Evolutionary conservation across 2,797 vertebrate species (phyloP), one percentile per base, ranked within the genome.

Genomic region (Falco peregrinus): DNA sequence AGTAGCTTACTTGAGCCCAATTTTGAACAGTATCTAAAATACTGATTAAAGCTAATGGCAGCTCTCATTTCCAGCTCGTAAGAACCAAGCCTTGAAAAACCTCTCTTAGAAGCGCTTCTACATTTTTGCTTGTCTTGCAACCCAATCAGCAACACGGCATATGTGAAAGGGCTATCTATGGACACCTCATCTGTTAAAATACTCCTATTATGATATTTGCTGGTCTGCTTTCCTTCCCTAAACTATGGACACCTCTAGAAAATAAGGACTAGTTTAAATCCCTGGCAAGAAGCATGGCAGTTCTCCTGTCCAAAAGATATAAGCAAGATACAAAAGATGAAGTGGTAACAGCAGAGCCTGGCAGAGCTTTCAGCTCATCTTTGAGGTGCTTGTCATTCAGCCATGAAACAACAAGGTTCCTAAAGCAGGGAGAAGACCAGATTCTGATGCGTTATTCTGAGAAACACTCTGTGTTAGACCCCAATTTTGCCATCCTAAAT

Each of bases 31-130:
- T 33, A 61, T 50, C 25, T 79, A 57, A 79, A 83, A 83, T 31
- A 37, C 6, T 20, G 39, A 45, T 31, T 75, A 78, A 85, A 90
- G 13, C 2, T 33, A 68, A 37, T 16, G 31, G 14, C 24, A 69
- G 24, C 29, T 87, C 47, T 80, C 15, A 54, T 24, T 87, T 87
- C 20, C 21, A 90, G 56, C 6, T 65, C 13, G 0, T 39, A 76
- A 84, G 22, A 87, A 65, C 7, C 13, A 73, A 64, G 4, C 19
- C 35, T 71, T 64, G 53, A 57, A 90, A 80, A 78, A 26, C 1
- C 0, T 15, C 13, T 41, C 8, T 15, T 1, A 67, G 45, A 82
- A 94, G 6, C 7, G 0, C 19, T 59, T 14, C 4, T 18, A 5
- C 4, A 37, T 53, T 83, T 84, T n/a, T 28, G 16, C 20, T 71